These are phyloP conservation scores for Sciurus vulgaris DNA, from an alignment of 2,797 vertebrate genomes.

Conservation along the genomic window DNA sequence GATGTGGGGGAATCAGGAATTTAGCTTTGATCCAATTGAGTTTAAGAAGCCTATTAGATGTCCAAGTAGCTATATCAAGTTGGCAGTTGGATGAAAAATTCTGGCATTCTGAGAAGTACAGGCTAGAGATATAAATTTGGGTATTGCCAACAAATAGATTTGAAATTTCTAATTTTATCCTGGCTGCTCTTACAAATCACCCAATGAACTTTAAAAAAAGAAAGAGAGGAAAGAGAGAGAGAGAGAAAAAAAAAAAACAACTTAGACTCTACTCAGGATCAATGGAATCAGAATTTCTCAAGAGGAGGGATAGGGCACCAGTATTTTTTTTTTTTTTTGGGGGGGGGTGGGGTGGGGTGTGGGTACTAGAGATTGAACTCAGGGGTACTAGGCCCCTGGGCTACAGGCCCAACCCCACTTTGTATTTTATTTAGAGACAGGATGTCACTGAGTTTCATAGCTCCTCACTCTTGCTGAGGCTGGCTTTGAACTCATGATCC, in stretches of 20 bases:
- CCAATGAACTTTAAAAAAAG: neutral
- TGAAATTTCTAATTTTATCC: slow-evolving; percentile 3
- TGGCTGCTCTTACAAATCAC: slow-evolving; percentile 24
- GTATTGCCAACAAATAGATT: neutral
- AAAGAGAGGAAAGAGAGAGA: too few species aligned
- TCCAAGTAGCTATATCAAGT: slow-evolving; percentile 19
- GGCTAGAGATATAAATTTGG: slow-evolving; percentile 3
- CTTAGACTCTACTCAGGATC: neutral
- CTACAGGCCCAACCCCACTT: too few species aligned
- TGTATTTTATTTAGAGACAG: too few species aligned
- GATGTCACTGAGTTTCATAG: too few species aligned
- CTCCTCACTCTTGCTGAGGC: too few species aligned
- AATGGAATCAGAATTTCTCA: slow-evolving; percentile 51
- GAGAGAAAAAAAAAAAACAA: neutral
- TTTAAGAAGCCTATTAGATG: slow-evolving; percentile 39
- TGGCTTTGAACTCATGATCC: too few species aligned
- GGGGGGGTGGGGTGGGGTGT: too few species aligned
- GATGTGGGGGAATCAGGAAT: slow-evolving; percentile 4
- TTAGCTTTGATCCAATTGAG: neutral
- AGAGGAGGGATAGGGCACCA: neutral
- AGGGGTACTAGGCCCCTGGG: too few species aligned
- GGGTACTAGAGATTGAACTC: too few species aligned
- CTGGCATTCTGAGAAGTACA: neutral
- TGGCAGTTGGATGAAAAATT: slow-evolving; percentile 26
- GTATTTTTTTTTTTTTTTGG: neutral